Percentiles rank a stretch among this genome's conserved stretches.
Conservation (phyloP, 2,888 invertebrate genomes). For the Yponomeuta malinellus region DNA sequence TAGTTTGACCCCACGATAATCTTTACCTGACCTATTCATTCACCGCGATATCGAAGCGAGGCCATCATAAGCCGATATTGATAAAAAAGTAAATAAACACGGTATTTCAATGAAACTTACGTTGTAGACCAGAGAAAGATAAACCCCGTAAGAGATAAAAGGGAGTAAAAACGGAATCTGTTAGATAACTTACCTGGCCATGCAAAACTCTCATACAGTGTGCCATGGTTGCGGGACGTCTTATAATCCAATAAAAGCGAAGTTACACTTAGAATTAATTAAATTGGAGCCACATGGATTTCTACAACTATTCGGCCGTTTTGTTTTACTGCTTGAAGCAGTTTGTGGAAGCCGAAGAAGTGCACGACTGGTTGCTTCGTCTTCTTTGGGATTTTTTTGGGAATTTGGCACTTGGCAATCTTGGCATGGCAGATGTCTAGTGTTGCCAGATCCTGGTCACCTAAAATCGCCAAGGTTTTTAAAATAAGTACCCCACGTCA, state of each 20-base stretch:
- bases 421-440: constrained; percentile 19
- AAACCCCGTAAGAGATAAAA: background rate
- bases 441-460: too few species aligned
- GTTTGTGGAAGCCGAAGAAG: constrained; percentile 28
- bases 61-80: constrained; percentile 29
- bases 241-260: constrained; percentile 35
- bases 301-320: constrained; percentile 33
- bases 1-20: constrained; percentile 43
- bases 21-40: constrained; percentile 50
- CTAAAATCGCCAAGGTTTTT: too few species aligned
- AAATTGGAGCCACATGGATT: constrained; percentile 61
- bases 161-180: background rate
- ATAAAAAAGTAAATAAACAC: constrained; percentile 52
- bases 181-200: constrained; percentile 78
- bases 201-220: constrained; percentile 86
- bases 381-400: constrained; percentile 29
- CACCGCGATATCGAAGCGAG: constrained; percentile 35
- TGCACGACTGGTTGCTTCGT: constrained; percentile 33
- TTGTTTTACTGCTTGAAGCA: constrained; percentile 33
- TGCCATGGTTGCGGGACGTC: constrained; percentile 79
- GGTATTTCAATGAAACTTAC: constrained; percentile 20
- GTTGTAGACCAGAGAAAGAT: background rate
- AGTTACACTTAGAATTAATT: constrained; percentile 34
- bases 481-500: too few species aligned
- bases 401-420: constrained; percentile 23